Evolutionary conservation across 2,888 invertebrate genomes (phyloP).

Genomic region (Thecophora atra): DNA sequence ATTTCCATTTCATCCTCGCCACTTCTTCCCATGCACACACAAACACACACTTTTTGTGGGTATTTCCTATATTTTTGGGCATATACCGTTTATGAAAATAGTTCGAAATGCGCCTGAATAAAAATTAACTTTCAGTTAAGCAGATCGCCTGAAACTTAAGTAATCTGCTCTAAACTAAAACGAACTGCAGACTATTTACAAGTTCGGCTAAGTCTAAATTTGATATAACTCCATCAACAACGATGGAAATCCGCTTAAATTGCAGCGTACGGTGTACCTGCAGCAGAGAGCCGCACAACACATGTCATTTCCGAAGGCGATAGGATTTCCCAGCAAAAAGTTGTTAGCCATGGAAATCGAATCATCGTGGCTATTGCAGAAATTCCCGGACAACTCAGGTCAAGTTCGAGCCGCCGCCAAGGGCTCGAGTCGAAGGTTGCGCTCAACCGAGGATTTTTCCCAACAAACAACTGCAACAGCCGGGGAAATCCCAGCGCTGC

Average conservation of each 20-base stretch:
- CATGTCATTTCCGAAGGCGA: conserved; percentile 11
- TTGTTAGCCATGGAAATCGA: not conserved
- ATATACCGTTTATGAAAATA: not conserved
- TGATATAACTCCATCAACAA: conserved; percentile 61
- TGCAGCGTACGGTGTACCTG: conserved; percentile 13
- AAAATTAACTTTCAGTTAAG: conserved; percentile 38
- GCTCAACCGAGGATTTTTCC: conserved; percentile 42
- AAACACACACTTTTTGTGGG: not conserved
- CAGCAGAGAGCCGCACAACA: not conserved
- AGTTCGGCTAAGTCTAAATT: conserved; percentile 44
- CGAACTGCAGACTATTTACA: conserved; percentile 3
- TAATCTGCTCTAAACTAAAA: conserved; percentile 26
- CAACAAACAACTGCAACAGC: not conserved
- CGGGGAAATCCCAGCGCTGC: conserved; percentile 31
- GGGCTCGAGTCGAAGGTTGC: no score
- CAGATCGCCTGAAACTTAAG: conserved; percentile 48
- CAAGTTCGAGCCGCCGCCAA: conserved; percentile 18
- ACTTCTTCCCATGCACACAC: not conserved
- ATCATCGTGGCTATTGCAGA: not conserved
- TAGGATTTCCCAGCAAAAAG: conserved; percentile 10
- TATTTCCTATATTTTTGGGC: not conserved
- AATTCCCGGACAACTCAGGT: conserved; percentile 10
- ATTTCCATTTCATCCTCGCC: conserved; percentile 3
- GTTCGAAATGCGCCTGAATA: conserved; percentile 7
- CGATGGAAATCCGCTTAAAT: conserved; percentile 49